These are phyloP conservation scores for Lottia scabra DNA, from an alignment of 2,888 invertebrate species.

Conservation along the genomic window DNA sequence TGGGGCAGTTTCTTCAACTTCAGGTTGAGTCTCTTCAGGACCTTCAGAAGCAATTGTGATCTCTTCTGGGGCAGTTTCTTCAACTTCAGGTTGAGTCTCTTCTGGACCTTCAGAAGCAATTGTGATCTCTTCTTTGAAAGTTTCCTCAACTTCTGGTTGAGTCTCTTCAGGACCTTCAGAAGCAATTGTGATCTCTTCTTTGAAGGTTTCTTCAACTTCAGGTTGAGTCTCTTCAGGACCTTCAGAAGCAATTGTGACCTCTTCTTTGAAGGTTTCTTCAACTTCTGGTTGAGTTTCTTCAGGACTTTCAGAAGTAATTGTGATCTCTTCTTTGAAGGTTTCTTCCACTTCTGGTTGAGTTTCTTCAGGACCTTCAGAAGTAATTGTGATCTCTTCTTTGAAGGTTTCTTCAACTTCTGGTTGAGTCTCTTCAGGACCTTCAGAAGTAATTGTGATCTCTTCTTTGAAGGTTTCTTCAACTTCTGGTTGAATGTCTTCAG, in stretches of 20 bases:
- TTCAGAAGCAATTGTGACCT: not conserved
- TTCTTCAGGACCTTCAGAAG: not conserved
- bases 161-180: too few relatives aligned
- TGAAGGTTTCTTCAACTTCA: not conserved
- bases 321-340: constrained; percentile 8
- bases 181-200: not conserved
- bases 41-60: too few relatives aligned
- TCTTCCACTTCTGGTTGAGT: too few relatives aligned
- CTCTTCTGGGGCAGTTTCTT: too few relatives aligned
- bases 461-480: constrained; percentile 1
- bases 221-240: not conserved
- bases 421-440: constrained; percentile 6
- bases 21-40: too few relatives aligned
- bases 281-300: not conserved
- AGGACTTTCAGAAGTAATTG: constrained; percentile 25
- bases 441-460: not conserved
- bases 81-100: too few relatives aligned
- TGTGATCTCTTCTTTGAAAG: too few relatives aligned
- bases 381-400: constrained; percentile 9
- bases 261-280: not conserved
- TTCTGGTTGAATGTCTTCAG: too few relatives aligned
- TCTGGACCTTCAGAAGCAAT: too few relatives aligned
- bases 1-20: too few relatives aligned
- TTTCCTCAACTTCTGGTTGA: too few relatives aligned
- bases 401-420: constrained; percentile 10